phyloP scores from a whole-genome alignment of 37 sponge, comb jelly and placozoan genomes.

The Ephydatia muelleri region DNA sequence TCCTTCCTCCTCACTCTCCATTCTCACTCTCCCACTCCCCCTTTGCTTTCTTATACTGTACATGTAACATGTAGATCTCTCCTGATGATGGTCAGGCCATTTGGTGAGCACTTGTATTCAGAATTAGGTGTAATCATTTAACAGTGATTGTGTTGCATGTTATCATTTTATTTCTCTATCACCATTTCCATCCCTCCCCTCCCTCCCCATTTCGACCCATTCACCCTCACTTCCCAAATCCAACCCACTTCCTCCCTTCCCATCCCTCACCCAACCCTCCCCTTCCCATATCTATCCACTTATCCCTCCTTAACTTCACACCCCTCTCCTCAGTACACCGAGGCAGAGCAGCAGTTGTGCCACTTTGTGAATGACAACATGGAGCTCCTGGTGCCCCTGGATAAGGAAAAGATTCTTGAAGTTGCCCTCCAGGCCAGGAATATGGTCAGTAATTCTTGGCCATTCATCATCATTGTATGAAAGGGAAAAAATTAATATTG shows the following conservation, averaged over 20 bases:
- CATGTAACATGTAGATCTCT: too few relatives aligned
- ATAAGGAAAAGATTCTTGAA: conserved; percentile 42
- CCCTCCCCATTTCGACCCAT: not conserved
- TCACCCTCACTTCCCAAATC: not conserved
- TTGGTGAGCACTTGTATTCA: too few relatives aligned
- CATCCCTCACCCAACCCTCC: not conserved
- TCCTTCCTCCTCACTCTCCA: not conserved
- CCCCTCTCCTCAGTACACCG: conserved; percentile 24
- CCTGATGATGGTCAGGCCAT: too few relatives aligned
- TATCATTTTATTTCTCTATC: not conserved
- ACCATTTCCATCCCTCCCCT: not conserved
- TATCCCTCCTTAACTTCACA: not conserved
- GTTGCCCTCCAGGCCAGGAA: conserved; percentile 38
- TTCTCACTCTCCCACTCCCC: not conserved
- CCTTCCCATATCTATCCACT: too few relatives aligned
- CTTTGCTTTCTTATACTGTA: too few relatives aligned
- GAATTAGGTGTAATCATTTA: too few relatives aligned
- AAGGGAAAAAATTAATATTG: too few relatives aligned
- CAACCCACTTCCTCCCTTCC: not conserved
- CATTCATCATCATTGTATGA: too few relatives aligned
- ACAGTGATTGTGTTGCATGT: not conserved
- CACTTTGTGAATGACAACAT: conserved; percentile 58
- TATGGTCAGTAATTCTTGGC: not conserved
- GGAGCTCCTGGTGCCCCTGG: conserved; percentile 24
- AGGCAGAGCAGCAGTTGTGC: conserved; percentile 34